Evolutionary conservation across 2,797 vertebrate genomes (phyloP), one percentile per base, ranked within the genome.

Genomic region (Urosaurus nigricauda): DNA sequence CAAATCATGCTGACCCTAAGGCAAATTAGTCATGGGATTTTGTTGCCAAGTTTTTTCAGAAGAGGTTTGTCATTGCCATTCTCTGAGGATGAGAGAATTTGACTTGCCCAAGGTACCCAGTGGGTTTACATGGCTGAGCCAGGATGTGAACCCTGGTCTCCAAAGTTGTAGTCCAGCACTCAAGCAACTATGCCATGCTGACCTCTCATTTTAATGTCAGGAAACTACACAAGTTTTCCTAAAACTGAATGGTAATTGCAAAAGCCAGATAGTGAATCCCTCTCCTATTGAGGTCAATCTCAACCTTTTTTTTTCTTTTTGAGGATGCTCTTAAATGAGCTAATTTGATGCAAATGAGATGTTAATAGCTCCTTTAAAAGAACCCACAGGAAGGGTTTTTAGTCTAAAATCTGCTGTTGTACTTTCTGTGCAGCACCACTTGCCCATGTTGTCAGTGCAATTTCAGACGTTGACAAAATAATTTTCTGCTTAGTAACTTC

Each of bases 321-420:
- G 47, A 12, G n/a, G 47, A 24, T 60, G 70, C 32, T 83, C 16
- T 84, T 13, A 65, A 5, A 86, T 56, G n/a, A 17, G 14, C 63
- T 87, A 53, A 40, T 79, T 51, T 71, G 63, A 68, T 83, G 40
- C 14, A n/a, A 83, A 70, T 79, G 24, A 85, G 56, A 58, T 19
- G 2, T 35, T 60, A 82, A 81, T 11, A 65, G 14, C 24, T 77
- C 32, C 16, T 88, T 58, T 19, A 74, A 51, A 82, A 47, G 47
- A 13, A 43, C 24, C 63, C 65, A 2, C 3, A 13, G 11, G 65
- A 68, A 68, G 3, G 65, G 65, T 68, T 32, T 68, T 13, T 32
- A 4, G 65, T 32, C 7, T 51, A 51, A 51, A 68, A 68, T 32
- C 2, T 11, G 29, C 65, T 32, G 11, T 68, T 68, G 29, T 68